Base-by-base conservation (phyloP, 2,888 invertebrate species). In the Oxycera nigricornis region DNA sequence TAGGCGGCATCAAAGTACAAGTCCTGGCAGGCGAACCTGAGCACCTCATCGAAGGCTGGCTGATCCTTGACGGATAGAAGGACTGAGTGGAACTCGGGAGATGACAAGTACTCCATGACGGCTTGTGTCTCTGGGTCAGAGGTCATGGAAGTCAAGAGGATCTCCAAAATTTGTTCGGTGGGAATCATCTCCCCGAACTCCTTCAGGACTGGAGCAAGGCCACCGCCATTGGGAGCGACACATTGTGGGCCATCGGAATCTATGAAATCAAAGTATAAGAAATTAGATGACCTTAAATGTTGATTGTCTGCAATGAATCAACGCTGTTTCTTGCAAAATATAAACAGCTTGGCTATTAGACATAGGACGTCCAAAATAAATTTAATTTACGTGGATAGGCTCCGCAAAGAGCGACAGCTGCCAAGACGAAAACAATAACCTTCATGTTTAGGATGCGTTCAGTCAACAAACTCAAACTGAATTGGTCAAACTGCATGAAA, bases 171-270 rank as follows among this genome's bases (percentile, higher is more conserved):
- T 24, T 76, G 30, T n/a, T 76, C 75, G 17, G 75, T 3, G 31
- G 76, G 76, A 1, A 78, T 24, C 9, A 76, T 2, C 1, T 26
- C 22, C 3, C 72, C 20, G 7, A 76, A 62, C 52, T 76, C 73
- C n/a, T 74, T 26, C 1, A 78, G 11, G 17, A 73, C 65, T 46
- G 73, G 46, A 17, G 46, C 70, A 46, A 78, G 50, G 6, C 77
- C 77, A 35, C 72, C 73, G 39, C 76, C 76, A 62, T 74, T 70
- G 55, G 76, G 76, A 11, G 76, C 74, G n/a, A 61, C 55, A n/a
- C 76, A 76, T 73, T 74, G 46, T 14, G 72, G 76, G 20, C 55
- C 75, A 22, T 67, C n/a, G n/a, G n/a, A n/a, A n/a, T n/a, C n/a
- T n/a, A n/a, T n/a, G n/a, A n/a, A n/a, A n/a, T n/a, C n/a, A n/a